Evolutionary conservation across 2,113 vertebrate species (phyloP), one percentile per base, ranked within the genome.

Genomic region (Pseudolaguvia tuberculata): DNA sequence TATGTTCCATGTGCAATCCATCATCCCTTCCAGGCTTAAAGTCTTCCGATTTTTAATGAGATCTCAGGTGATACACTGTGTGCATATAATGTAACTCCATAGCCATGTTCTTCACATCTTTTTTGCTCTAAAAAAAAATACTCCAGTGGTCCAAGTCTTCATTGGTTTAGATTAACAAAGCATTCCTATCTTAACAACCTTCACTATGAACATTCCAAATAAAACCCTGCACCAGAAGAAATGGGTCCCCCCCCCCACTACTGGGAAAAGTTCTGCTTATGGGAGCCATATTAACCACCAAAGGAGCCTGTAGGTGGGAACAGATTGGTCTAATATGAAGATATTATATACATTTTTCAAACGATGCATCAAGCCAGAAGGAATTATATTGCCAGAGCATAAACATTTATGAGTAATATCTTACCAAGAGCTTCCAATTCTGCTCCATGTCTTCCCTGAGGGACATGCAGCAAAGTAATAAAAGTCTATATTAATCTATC

Each of bases 341-440:
- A 78, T 78, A 78, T 78, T 74, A 76, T 79, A 70, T 75, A 81
- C 69, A 79, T 68, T 76, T 72, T 72, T 73, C 55, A 72, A 81
- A 79, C 65, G 62, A 71, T 70, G 66, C 57, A 78, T 72, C 72
- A 72, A 70, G 66, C 75, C 66, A 63, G 62, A 27, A 42, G 62
- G 57, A 72, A 73, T 66, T 76, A 75, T 69, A 72, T 70, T 53
- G 58, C 67, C 35, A 66, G 45, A 47, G 25, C 45, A 67, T 72
- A 29, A 78, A 75, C 75, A 70, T 77, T 77, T 70, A 61, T 62
- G 58, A 71, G 67, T 63, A 77, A 77, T 77, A 62, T 63, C 57
- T 53, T 25, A 63, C 50, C 55, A 27, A 57, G 29, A 70, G 65
- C 66, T 75, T 39, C 57, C 56, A 69, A 18, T 62, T 23, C 55